These are phyloP conservation scores for Dinocampus coccinellae DNA, from an alignment of 2,888 invertebrate genomes.

Conservation along the genomic window DNA sequence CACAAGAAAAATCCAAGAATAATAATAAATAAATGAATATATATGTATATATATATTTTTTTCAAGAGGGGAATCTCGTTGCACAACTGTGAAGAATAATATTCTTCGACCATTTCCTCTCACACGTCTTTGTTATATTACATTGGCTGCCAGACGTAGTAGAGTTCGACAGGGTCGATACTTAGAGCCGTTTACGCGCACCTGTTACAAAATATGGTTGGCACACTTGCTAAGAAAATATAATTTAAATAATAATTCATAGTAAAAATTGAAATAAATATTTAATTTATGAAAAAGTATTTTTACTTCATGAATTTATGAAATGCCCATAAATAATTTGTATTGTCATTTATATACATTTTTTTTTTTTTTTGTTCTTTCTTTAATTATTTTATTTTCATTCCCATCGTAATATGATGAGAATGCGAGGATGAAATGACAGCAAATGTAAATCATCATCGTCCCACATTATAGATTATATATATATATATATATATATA, in stretches of 20 bases:
- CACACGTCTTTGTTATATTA: background rate
- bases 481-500: background rate
- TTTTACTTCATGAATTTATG: background rate
- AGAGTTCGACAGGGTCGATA: constrained; percentile 32
- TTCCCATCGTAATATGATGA: background rate
- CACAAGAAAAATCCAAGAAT: too few species aligned
- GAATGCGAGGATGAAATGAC: constrained; percentile 23
- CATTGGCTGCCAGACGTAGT: background rate
- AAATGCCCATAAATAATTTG: background rate
- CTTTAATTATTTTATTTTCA: background rate
- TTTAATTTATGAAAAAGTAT: too few species aligned
- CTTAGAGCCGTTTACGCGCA: constrained; percentile 33
- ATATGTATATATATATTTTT: background rate
- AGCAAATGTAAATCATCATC: constrained; percentile 35
- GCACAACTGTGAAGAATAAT: constrained; percentile 3
- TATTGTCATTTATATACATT: background rate
- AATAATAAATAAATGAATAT: background rate
- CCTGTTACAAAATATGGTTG: constrained; percentile 27
- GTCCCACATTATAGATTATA: constrained; percentile 31
- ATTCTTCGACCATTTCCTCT: background rate
- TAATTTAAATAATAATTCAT: background rate
- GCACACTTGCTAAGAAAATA: background rate
- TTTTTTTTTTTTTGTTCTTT: background rate
- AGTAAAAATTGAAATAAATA: background rate
- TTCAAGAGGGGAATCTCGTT: background rate